Base-by-base conservation (phyloP, 2,888 invertebrate species). In the Lymantria dispar region DNA sequence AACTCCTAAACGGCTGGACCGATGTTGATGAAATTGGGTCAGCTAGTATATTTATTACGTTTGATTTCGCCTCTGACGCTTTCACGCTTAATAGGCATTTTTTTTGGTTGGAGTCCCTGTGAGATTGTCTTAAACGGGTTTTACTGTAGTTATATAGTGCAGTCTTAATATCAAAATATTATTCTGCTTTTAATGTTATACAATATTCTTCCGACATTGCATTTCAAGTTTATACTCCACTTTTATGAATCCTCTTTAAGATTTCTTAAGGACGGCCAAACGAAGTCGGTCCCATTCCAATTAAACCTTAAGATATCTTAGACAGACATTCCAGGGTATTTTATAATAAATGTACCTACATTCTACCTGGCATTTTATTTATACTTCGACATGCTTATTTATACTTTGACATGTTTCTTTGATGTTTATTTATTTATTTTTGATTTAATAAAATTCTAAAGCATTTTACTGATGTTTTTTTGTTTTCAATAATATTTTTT, bases 321-420 rank as follows among this genome's bases (percentile, higher is more conserved):
- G 71, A 60, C 63, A 69, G 74, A 70, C 82, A 81, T 82, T 82
- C 80, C 79, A 75, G 51, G 50, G 57, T 58, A 55, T 56, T 56
- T 56, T 56, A 51, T 47, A 56, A 50, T 54, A 55, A 52, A 47
- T 58, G 59, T n/a, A 38, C 38, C n/a, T n/a, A 8, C 7, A 38
- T 38, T 38, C n/a, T n/a, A 7, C 10, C 7, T 40, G 40, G 15
- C 54, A 48, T 64, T 64, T 54, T 56, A 56, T 68, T 64, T 64
- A 55, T 52, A 0, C 12, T n/a, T n/a, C n/a, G n/a, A 57, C 55
- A 58, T 46, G 37, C 52, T 63, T 63, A 57, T 65, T 70, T 58
- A 42, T 50, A 73, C 72, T 76, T 80, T 74, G 70, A 76, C 69
- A 70, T 75, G 69, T 67, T 58, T 67, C 68, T 76, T 75, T 73